A percentile compares a stretch with the other conserved stretches of the same genome.
Evolutionary conservation across 1,140 invertebrate genomes (phyloP).

Genomic region (Temnothorax longispinosus): DNA sequence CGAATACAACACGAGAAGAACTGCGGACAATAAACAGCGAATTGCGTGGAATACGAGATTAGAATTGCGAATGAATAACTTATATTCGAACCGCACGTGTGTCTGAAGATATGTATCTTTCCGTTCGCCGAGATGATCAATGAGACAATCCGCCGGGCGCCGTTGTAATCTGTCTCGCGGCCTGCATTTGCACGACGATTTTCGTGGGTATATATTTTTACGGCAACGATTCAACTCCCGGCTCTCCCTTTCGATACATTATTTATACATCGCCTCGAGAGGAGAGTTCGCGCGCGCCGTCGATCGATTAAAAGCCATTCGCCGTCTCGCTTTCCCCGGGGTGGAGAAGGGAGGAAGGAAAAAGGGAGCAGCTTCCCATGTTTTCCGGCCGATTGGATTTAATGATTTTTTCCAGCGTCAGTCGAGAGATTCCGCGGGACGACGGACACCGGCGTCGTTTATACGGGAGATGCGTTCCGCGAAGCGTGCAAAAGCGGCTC

Average conservation of each 20-base stretch:
- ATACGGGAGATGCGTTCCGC: slow-evolving; percentile 21
- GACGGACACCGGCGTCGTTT: slow-evolving; percentile 15
- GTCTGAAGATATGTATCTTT: neutral
- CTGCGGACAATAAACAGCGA: neutral
- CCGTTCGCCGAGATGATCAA: neutral
- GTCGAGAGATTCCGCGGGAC: slow-evolving; percentile 41
- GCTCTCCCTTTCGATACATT: slow-evolving; percentile 48
- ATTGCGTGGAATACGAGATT: neutral
- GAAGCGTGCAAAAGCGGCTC: slow-evolving; percentile 26
- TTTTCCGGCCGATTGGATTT: slow-evolving; percentile 57
- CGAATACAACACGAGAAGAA: neutral
- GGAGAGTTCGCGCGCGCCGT: slow-evolving; percentile 16
- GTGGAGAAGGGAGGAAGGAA: neutral
- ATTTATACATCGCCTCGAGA: slow-evolving; percentile 34
- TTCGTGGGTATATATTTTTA: slow-evolving; percentile 32
- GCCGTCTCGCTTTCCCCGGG: slow-evolving; percentile 40
- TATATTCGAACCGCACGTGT: neutral
- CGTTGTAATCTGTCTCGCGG: neutral
- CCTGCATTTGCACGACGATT: neutral
- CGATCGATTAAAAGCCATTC: slow-evolving; percentile 47
- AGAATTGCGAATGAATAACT: neutral
- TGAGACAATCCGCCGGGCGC: neutral
- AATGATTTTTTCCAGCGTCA: slow-evolving; percentile 41
- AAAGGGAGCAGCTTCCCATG: slow-evolving; percentile 16
- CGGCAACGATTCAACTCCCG: neutral